Evolutionary conservation across 2,797 vertebrate genomes (phyloP).

Genomic region (Silurus lanzhouensis): DNA sequence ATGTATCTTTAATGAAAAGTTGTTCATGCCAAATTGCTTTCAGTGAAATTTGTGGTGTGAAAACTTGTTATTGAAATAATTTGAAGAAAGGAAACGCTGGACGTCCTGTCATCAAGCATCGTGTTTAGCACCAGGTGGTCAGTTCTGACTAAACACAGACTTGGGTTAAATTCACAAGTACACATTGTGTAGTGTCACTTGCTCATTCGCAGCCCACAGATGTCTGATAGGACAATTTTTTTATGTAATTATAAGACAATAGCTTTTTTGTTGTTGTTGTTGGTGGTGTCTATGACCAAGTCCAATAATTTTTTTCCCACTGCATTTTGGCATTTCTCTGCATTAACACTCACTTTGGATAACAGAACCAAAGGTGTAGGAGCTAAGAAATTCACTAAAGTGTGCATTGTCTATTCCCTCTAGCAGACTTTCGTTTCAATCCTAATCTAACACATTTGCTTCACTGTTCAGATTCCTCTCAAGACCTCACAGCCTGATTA

Average conservation of each 20-base stretch:
- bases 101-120: conserved; percentile 45
- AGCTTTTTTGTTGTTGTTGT: neutral
- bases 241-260: neutral
- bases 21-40: conserved; percentile 17
- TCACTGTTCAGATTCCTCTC: conserved; percentile 3
- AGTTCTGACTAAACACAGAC: conserved; percentile 44
- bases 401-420: neutral
- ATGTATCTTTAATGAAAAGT: conserved; percentile 21
- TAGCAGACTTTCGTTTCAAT: neutral
- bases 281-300: neutral
- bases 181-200: conserved; percentile 39
- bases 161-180: conserved; percentile 48
- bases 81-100: conserved; percentile 38
- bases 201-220: conserved; percentile 25
- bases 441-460: conserved; percentile 14
- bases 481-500: conserved; percentile 18
- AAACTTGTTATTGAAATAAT: conserved; percentile 42
- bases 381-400: neutral
- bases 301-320: neutral
- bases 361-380: neutral
- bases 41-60: conserved; percentile 35
- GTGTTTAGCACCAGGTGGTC: conserved; percentile 46
- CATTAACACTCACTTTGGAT: neutral
- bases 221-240: neutral
- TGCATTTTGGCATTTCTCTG: conserved; percentile 13